Conservation (phyloP, 2,797 vertebrate species). For the Chelon labrosus region DNA sequence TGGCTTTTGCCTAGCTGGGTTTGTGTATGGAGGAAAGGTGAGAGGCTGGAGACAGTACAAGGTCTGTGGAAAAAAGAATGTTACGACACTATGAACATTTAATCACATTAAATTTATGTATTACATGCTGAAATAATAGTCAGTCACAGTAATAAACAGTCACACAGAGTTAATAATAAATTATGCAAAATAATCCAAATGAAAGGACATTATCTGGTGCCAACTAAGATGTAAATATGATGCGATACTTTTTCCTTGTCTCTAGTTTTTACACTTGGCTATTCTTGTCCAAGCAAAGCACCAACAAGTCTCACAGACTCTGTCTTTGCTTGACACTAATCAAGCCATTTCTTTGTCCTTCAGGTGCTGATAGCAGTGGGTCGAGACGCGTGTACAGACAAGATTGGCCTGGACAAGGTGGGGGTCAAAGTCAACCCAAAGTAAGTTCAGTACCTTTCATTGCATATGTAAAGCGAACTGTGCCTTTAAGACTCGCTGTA, state of each 20-base stretch:
- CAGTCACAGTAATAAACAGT: neutral
- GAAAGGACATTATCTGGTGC: neutral
- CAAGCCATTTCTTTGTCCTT: neutral
- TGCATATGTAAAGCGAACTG: conserved; percentile 12
- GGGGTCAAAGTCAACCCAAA: conserved; percentile 92
- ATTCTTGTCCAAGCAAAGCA: neutral
- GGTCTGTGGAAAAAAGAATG: too few relatives aligned
- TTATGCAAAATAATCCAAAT: neutral
- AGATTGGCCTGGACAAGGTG: conserved; percentile 91
- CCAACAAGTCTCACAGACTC: neutral
- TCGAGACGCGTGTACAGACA: conserved; percentile 92
- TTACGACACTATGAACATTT: too few relatives aligned
- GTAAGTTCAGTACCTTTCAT: conserved; percentile 79
- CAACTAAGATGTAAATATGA: neutral
- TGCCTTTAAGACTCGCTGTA: conserved; percentile 67
- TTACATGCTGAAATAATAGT: neutral
- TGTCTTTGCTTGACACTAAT: conserved; percentile 4
- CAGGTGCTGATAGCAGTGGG: conserved; percentile 96
- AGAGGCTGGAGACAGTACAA: neutral
- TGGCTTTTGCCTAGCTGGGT: neutral
- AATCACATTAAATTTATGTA: too few relatives aligned
- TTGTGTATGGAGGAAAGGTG: neutral
- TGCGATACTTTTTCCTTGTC: neutral
- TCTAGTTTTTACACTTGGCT: neutral
- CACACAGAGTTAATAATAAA: neutral